Conservation (phyloP, 2,113 vertebrate species). For the Trogon surrucura region DNA sequence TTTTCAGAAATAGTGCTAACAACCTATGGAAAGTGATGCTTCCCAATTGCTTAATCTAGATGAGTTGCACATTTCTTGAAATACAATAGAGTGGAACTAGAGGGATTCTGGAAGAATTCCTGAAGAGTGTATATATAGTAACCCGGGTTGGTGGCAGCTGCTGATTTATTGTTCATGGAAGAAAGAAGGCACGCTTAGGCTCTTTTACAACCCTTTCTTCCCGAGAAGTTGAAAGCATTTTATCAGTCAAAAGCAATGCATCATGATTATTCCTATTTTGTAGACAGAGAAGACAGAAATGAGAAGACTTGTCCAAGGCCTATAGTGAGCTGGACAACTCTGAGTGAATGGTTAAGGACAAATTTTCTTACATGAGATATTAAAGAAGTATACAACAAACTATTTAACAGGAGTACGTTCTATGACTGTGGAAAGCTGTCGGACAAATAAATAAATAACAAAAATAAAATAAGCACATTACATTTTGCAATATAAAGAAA, state of each 20-base stretch:
- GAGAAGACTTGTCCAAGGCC: neutral
- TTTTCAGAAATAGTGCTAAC: neutral
- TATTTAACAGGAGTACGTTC: neutral
- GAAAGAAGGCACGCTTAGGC: neutral
- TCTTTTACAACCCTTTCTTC: neutral
- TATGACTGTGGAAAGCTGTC: neutral
- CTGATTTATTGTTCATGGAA: slow-evolving; percentile 24
- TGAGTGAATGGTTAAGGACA: neutral
- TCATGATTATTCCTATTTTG: neutral
- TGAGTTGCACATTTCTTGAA: slow-evolving; percentile 21
- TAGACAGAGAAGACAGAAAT: neutral
- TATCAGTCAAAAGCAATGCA: neutral
- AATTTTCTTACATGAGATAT: neutral
- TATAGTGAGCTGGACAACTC: neutral
- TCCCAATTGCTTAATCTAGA: neutral
- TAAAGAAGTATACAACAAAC: neutral
- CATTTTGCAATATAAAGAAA: neutral
- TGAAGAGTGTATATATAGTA: slow-evolving; percentile 3
- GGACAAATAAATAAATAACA: neutral
- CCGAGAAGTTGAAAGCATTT: slow-evolving; percentile 21
- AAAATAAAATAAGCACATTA: neutral
- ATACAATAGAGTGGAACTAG: neutral
- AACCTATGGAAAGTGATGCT: neutral
- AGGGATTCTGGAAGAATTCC: slow-evolving; percentile 18
- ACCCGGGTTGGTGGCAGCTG: neutral